phyloP scores from a whole-genome alignment of 1,140 invertebrate genomes.

The Chironomus striatipennis region DNA sequence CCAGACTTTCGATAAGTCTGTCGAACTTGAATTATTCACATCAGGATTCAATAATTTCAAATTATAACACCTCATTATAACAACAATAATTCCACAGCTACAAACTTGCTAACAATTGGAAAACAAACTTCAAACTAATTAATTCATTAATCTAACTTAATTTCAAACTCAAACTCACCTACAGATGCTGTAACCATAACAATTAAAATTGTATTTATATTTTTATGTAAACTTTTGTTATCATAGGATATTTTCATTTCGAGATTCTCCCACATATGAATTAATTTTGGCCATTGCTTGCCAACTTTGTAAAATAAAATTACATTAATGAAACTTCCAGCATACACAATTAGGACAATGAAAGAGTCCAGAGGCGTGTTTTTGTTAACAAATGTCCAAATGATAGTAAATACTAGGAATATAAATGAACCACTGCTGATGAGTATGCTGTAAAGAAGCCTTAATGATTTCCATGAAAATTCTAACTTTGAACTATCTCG shows the following conservation, averaged over 20 bases:
- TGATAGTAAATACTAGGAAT: background rate
- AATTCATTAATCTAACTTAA: too few species aligned
- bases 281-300: constrained; percentile 37
- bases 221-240: too few species aligned
- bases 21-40: too few species aligned
- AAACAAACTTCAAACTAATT: too few species aligned
- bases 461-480: background rate
- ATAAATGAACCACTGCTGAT: background rate
- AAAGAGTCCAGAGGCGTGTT: background rate
- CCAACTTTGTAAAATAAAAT: constrained; percentile 35
- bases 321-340: background rate
- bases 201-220: constrained; percentile 33
- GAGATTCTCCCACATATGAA: constrained; percentile 32
- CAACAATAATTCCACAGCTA: too few species aligned
- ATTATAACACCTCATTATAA: too few species aligned
- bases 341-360: background rate
- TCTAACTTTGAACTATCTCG: background rate
- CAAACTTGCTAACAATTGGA: too few species aligned
- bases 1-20: too few species aligned
- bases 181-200: constrained; percentile 34
- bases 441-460: background rate
- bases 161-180: too few species aligned
- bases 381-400: background rate
- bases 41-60: too few species aligned
- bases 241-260: too few species aligned